Evolutionary conservation across 2,797 vertebrate species (phyloP).

Genomic region (Bovichtus diacanthus): DNA sequence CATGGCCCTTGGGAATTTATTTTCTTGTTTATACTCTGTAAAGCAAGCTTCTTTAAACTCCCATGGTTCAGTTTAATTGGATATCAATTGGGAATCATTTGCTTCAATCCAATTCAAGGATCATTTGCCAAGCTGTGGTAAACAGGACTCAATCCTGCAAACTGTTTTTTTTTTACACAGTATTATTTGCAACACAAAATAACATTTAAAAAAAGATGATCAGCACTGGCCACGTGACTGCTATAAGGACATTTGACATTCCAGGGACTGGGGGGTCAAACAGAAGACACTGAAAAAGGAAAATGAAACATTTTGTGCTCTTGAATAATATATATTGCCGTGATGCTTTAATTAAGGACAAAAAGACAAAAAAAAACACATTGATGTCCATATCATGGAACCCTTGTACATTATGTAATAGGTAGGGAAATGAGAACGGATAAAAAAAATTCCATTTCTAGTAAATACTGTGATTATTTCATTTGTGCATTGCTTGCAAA

Average conservation of each 20-base stretch:
- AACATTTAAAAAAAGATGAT: no score
- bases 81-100: not conserved
- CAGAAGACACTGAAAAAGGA: not conserved
- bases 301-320: not conserved
- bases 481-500: slow-evolving; percentile 44
- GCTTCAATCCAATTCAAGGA: not conserved
- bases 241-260: not conserved
- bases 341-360: slow-evolving; percentile 1
- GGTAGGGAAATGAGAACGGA: not conserved
- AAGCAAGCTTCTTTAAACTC: not conserved
- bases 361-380: slow-evolving; percentile 8
- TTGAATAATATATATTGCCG: not conserved
- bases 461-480: slow-evolving; percentile 19
- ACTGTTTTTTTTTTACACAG: no score
- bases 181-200: no score
- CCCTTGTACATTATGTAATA: not conserved
- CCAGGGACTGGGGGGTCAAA: slow-evolving; percentile 1
- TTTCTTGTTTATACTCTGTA: slow-evolving; percentile 12
- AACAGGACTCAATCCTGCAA: not conserved
- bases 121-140: not conserved
- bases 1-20: not conserved
- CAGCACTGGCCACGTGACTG: slow-evolving; percentile 7
- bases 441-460: slow-evolving; percentile 17
- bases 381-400: not conserved
- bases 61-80: slow-evolving; percentile 22